Evolutionary conservation across 2,113 vertebrate species (phyloP).

Genomic region (Lophochroa leadbeateri): DNA sequence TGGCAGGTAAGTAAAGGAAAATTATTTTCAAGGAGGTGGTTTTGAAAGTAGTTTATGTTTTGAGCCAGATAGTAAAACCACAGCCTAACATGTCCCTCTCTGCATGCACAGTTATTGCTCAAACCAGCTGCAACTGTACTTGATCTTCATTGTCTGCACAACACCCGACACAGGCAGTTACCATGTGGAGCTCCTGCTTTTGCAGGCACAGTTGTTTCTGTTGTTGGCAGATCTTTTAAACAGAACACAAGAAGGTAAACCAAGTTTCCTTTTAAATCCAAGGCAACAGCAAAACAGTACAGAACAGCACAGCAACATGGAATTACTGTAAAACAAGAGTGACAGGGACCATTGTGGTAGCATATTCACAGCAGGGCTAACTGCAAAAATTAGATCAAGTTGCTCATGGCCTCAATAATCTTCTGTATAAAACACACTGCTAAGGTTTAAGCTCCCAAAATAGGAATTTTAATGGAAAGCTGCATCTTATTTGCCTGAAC

Average conservation of each 20-base stretch:
- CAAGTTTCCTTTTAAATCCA: not conserved
- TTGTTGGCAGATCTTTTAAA: not conserved
- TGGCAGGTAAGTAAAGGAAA: not conserved
- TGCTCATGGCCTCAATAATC: accelerated
- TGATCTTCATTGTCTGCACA: not conserved
- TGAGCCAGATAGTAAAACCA: not conserved
- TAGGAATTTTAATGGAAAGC: not conserved
- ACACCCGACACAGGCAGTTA: accelerated
- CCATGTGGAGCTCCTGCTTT: accelerated
- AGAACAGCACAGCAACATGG: not conserved
- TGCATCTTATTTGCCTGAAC: not conserved
- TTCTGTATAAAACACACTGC: not conserved
- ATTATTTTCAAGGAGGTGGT: not conserved
- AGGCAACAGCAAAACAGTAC: not conserved
- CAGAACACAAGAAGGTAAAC: not conserved
- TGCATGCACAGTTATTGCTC: not conserved
- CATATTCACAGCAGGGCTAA: not conserved
- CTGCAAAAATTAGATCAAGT: not conserved
- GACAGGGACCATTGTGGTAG: too few species aligned
- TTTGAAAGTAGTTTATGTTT: not conserved
- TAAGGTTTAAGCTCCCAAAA: not conserved
- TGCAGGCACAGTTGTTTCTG: accelerated
- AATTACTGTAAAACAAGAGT: not conserved
- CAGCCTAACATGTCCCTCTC: not conserved
- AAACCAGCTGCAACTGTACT: not conserved